Base-by-base conservation (phyloP, 2,797 vertebrate species). In the Gorsachius magnificus region DNA sequence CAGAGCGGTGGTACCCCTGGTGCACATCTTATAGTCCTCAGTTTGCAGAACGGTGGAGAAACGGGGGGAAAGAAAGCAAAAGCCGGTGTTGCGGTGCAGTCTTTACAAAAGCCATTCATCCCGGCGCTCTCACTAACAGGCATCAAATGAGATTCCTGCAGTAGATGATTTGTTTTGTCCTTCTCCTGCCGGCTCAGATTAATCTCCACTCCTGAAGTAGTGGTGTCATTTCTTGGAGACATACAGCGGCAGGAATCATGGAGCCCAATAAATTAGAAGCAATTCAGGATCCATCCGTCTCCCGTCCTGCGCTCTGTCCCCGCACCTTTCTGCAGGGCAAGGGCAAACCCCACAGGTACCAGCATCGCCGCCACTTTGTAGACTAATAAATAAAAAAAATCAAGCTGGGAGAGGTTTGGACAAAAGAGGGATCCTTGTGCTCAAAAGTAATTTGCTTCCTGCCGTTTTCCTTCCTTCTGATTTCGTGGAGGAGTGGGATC, bases 151-250 rank as follows among this genome's bases (percentile, higher is more conserved):
- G 94, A 93, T 92, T 94, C 95, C 90, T 85, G 87, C 84, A 77
- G 87, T 13, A 74, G 80, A 83, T 97, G 96, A 97, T 97, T 97
- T 97, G 96, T 97, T 96, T 96, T 95, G 93, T 97, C 95, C 95
- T 95, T 97, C 94, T 97, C 91, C 95, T 85, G 87, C 95, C 13
- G 50, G 48, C 92, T 88, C 88, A 80, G 93, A 96, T 97, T 97
- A 96, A 97, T 97, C 97, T 96, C 94, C 83, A 90, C 94, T 96
- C 85, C 94, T 97, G 96, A 96, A 96, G 96, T 90, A 28, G 87
- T 70, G 66, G 87, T 97, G 96, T 97, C 95, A 96, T 95, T 95
- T 95, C 95, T 70, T 1, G 11, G 94, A 97, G 97, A 97, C 82
- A 26, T 93, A 97, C 63, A 7, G 93, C 66, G 1, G 69, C 75